Conservation (phyloP, 2,888 invertebrate species). For the Melikaiella ostensackeni region DNA sequence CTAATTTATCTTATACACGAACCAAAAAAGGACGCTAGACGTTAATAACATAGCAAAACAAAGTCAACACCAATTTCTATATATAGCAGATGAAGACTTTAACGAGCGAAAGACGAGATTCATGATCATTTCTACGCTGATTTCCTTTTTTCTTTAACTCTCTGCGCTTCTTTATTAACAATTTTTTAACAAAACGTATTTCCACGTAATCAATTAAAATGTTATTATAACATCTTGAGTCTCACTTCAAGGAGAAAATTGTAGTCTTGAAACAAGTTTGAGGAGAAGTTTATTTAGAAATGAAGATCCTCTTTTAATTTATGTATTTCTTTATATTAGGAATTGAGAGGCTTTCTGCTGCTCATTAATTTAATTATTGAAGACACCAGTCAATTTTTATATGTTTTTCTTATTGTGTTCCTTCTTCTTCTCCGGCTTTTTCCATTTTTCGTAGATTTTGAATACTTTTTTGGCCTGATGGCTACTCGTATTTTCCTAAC, state of each 20-base stretch:
- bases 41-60: neutral
- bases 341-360: neutral
- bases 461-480: too few relatives aligned
- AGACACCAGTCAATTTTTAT: too few relatives aligned
- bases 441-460: too few relatives aligned
- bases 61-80: neutral
- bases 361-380: too few relatives aligned
- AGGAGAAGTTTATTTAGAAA: neutral
- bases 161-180: slow-evolving; percentile 13
- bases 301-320: neutral
- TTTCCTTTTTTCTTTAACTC: neutral
- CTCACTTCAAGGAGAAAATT: neutral
- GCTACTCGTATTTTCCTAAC: too few relatives aligned
- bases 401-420: too few relatives aligned
- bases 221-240: neutral
- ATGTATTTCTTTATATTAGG: neutral
- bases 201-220: slow-evolving; percentile 31
- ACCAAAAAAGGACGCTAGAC: neutral
- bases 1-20: slow-evolving; percentile 15
- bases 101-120: slow-evolving; percentile 34
- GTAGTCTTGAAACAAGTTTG: neutral
- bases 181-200: neutral
- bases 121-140: slow-evolving; percentile 5
- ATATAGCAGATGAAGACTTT: neutral
- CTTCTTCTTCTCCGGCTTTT: too few relatives aligned